phyloP scores from a whole-genome alignment of 2,888 invertebrate genomes.

The Diplazon laetatorius region DNA sequence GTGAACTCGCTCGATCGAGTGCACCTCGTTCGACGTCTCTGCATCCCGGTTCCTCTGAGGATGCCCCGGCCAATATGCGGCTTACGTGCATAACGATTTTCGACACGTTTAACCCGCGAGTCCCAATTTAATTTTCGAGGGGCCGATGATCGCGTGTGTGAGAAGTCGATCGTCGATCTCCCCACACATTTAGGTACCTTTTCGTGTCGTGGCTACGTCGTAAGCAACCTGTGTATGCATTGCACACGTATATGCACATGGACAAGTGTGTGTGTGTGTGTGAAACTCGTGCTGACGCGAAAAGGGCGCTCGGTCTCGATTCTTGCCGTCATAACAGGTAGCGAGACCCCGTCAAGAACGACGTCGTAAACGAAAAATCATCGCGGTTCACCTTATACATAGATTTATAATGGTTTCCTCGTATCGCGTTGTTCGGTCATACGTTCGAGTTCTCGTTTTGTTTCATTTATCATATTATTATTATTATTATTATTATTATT shows the following conservation, averaged over 20 bases:
- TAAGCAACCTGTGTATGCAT: conserved; percentile 2
- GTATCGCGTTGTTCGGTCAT: conserved; percentile 1
- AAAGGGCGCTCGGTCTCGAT: conserved; percentile 1
- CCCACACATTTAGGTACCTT: not conserved
- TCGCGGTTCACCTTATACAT: too few relatives aligned
- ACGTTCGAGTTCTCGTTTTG: not conserved
- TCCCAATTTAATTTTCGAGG: conserved; percentile 44
- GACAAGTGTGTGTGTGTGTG: too few relatives aligned
- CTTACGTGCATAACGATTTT: conserved; percentile 10
- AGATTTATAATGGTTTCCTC: not conserved
- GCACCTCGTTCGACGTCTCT: conserved; percentile 18
- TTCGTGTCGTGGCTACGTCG: not conserved
- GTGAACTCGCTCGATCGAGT: not conserved
- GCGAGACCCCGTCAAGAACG: conserved; percentile 33
- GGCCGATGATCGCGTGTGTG: conserved; percentile 52
- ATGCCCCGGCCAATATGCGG: not conserved
- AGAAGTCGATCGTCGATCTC: conserved; percentile 42
- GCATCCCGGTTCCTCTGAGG: not conserved
- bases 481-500: too few relatives aligned
- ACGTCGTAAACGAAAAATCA: conserved; percentile 30
- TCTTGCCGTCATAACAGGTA: conserved; percentile 63
- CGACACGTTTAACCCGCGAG: conserved; percentile 32
- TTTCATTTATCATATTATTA: not conserved
- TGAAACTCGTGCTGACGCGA: conserved; percentile 16
- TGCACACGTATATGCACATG: conserved; percentile 12